Evolutionary conservation across 1,140 invertebrate species (phyloP).

Genomic region (Aphelenchoides besseyi): DNA sequence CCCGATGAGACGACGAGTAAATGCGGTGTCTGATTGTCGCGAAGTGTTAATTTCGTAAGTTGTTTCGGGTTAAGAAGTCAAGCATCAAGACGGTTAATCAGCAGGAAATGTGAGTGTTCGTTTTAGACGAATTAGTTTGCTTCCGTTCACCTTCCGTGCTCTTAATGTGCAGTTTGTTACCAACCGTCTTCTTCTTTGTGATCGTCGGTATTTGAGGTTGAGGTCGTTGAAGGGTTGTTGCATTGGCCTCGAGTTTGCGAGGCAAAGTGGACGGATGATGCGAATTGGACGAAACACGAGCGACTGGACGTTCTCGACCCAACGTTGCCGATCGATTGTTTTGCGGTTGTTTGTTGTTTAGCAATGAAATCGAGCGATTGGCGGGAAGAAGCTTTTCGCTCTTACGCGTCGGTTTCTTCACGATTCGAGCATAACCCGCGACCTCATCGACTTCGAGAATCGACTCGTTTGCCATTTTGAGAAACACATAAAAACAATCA

Average conservation of each 20-base stretch:
- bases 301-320: neutral
- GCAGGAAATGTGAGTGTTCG: too few species aligned
- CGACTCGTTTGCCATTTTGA: slow-evolving; percentile 6
- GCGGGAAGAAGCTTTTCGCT: too few species aligned
- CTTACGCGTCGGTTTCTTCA: neutral
- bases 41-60: too few species aligned
- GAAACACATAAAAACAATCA: neutral
- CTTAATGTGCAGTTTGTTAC: too few species aligned
- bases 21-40: too few species aligned
- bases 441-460: slow-evolving; percentile 7
- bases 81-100: too few species aligned
- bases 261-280: neutral
- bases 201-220: neutral
- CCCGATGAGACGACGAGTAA: too few species aligned
- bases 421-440: neutral
- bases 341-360: neutral
- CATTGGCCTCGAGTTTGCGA: neutral
- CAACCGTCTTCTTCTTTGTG: slow-evolving; percentile 1
- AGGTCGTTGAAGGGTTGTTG: neutral
- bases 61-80: too few species aligned
- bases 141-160: too few species aligned
- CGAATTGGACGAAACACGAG: neutral
- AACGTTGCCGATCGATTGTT: neutral
- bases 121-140: too few species aligned
- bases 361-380: neutral